phyloP scores from a whole-genome alignment of 2,888 invertebrate genomes.

The Caenorhabditis sp. region DNA sequence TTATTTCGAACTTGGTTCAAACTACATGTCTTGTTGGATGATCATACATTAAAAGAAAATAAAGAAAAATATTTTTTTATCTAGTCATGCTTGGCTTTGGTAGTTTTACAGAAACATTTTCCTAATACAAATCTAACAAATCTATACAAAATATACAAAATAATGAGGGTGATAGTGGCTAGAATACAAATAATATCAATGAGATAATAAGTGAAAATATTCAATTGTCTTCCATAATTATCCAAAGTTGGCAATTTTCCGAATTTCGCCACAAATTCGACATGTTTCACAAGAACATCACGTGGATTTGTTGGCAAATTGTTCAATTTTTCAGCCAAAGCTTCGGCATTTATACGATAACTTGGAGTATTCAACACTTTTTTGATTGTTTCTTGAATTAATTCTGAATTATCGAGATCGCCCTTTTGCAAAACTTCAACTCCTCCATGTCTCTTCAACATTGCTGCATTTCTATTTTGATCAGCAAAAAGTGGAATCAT shows the following conservation, averaged over 20 bases:
- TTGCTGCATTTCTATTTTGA: slow-evolving; percentile 27
- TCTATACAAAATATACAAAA: slow-evolving; percentile 1
- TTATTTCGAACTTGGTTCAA: too few relatives aligned
- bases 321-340: slow-evolving; percentile 41
- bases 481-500: slow-evolving; percentile 38
- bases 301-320: slow-evolving; percentile 42
- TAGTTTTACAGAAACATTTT: not conserved
- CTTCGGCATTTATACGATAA: slow-evolving; percentile 29
- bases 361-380: slow-evolving; percentile 2
- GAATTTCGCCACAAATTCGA: slow-evolving; percentile 14
- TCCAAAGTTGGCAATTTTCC: slow-evolving; percentile 27
- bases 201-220: slow-evolving; percentile 9
- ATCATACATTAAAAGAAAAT: not conserved
- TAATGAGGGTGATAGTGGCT: not conserved
- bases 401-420: slow-evolving; percentile 27
- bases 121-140: not conserved
- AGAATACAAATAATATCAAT: slow-evolving; percentile 1
- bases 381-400: slow-evolving; percentile 5
- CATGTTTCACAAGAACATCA: slow-evolving; percentile 47
- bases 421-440: slow-evolving; percentile 37
- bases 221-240: slow-evolving; percentile 10
- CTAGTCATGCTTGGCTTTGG: slow-evolving; percentile 2
- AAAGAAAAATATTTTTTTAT: not conserved
- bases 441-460: slow-evolving; percentile 39
- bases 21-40: too few relatives aligned